Evolutionary conservation across 30 jellyfish, hydroid and myxozoan genomes (phyloP), one percentile per base, ranked within the genome.

Genomic region (Aurelia aurita complex sp. Pacific): DNA sequence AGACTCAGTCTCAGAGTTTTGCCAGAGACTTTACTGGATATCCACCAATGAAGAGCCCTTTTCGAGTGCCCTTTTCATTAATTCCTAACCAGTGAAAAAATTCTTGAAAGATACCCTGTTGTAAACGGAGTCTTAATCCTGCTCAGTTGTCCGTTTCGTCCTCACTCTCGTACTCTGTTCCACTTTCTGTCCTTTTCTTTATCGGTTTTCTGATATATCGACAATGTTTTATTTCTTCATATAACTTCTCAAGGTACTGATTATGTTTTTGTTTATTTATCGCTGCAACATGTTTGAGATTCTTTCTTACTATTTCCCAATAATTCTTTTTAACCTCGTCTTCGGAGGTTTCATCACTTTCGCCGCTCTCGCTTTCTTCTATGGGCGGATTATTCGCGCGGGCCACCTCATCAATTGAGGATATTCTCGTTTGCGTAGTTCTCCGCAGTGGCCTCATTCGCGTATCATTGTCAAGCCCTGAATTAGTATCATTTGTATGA

Each of bases 121-220:
- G 29, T 23, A 23, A 0, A 38, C 50, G 13, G 14, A 9, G 15
- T 14, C 14, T 0, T 43, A 43, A 38, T 5, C 57, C 57, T 14
- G 14, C 14, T 46, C 57, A 46, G 57, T 18, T 9, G 13, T 80
- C 81, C 43, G 68, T 51, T 15, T 69, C 83, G 4, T 69, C 83
- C 17, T 65, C 92, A 61, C 77, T 60, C 69, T 83, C 92, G 32
- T 83, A 61, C 67, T 54, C 35, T 1, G 63, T 13, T 0, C 83
- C 92, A 34, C 64, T 59, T 32, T 68, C 64, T 34, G 69, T 81
- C 67, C 67, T 60, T 38, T 64, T 84, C 59, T 69, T 62, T 40
- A 43, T 67, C 59, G 93, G 97, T 62, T 76, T 89, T 52, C 97
- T 55, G 7, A 89, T 89, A 70, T 89, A 89, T 29, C 97, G 85